A percentile compares a stretch with the other conserved stretches of the same genome.
These are phyloP conservation scores for Melinaea menophilus DNA, from an alignment of 2,888 invertebrate species.

Conservation along the genomic window DNA sequence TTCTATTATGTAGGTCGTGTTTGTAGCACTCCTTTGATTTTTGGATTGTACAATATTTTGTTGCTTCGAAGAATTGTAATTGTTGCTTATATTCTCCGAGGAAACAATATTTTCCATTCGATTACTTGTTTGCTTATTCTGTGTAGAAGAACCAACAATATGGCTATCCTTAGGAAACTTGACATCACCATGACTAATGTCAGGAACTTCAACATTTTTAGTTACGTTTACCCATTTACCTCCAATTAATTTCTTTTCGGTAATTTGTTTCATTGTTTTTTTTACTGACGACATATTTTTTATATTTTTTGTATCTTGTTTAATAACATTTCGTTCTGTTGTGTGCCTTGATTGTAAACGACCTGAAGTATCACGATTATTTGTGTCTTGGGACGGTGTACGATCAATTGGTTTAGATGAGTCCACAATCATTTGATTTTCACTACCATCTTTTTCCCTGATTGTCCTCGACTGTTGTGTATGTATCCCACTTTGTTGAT, in stretches of 20 bases:
- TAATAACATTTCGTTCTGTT: conserved; percentile 46
- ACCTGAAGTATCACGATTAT: conserved; percentile 43
- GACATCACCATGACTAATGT: conserved; percentile 49
- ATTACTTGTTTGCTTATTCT: conserved; percentile 20
- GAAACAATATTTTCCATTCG: conserved; percentile 20
- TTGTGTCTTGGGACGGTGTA: conserved; percentile 53
- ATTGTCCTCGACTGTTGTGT: conserved; percentile 43
- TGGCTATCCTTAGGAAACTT: conserved; percentile 25
- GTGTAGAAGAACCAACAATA: conserved; percentile 24
- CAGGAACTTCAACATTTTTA: conserved; percentile 82
- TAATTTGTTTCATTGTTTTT: conserved; percentile 74
- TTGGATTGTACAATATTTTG: conserved; percentile 17
- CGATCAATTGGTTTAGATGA: conserved; percentile 62
- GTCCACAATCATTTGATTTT: conserved; percentile 48
- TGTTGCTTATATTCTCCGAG: conserved; percentile 17
- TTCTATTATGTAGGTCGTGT: conserved; percentile 34
- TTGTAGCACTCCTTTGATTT: conserved; percentile 26
- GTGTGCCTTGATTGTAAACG: conserved; percentile 45
- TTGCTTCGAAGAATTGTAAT: conserved; percentile 17
- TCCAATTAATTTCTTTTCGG: conserved; percentile 75
- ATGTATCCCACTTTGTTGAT: conserved; percentile 40
- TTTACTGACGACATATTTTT: conserved; percentile 63
- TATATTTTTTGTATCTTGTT: conserved; percentile 53
- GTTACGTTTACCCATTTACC: conserved; percentile 75
- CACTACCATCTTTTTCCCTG: conserved; percentile 36